A percentile compares a stretch with the other conserved stretches of the same genome.
phyloP scores from a whole-genome alignment of 1,140 invertebrate species.

The Bombyx mandarina region DNA sequence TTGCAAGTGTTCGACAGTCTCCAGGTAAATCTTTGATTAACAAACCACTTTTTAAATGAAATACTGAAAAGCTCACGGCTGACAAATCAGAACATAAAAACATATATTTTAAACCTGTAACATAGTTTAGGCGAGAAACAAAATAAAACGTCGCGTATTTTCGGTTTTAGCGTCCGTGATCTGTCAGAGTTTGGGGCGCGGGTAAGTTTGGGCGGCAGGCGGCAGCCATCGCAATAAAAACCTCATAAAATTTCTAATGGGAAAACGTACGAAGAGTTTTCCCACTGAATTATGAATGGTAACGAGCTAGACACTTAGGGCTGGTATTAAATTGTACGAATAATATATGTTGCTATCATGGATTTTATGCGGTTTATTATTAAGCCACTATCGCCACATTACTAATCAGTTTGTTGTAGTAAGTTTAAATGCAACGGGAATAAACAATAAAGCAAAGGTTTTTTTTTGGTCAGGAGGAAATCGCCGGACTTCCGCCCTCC shows the following conservation, averaged over 20 bases:
- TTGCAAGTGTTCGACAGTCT: too few relatives aligned
- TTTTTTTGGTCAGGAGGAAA: too few relatives aligned
- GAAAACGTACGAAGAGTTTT: conserved; percentile 64
- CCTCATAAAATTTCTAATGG: conserved; percentile 68
- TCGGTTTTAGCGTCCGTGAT: conserved; percentile 18
- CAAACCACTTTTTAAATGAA: too few relatives aligned
- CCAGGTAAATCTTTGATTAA: too few relatives aligned
- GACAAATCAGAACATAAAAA: background rate
- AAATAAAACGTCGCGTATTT: conserved; percentile 16
- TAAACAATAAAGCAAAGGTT: too few relatives aligned
- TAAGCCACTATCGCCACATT: too few relatives aligned
- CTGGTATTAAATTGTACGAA: background rate
- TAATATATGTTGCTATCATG: too few relatives aligned
- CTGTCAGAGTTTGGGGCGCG: conserved; percentile 33
- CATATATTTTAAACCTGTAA: background rate
- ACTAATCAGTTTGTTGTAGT: too few relatives aligned
- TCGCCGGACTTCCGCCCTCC: too few relatives aligned
- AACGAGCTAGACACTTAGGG: conserved; percentile 37
- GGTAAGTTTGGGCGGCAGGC: conserved; percentile 39
- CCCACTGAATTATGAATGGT: conserved; percentile 65
- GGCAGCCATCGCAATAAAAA: conserved; percentile 48
- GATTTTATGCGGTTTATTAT: too few relatives aligned
- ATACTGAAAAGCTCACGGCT: too few relatives aligned
- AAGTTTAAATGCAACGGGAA: too few relatives aligned
- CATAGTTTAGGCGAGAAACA: background rate